Percentiles rank a stretch among this genome's conserved stretches.
Conservation (phyloP, 2,113 vertebrate species). For the Typhlomys cinereus region DNA sequence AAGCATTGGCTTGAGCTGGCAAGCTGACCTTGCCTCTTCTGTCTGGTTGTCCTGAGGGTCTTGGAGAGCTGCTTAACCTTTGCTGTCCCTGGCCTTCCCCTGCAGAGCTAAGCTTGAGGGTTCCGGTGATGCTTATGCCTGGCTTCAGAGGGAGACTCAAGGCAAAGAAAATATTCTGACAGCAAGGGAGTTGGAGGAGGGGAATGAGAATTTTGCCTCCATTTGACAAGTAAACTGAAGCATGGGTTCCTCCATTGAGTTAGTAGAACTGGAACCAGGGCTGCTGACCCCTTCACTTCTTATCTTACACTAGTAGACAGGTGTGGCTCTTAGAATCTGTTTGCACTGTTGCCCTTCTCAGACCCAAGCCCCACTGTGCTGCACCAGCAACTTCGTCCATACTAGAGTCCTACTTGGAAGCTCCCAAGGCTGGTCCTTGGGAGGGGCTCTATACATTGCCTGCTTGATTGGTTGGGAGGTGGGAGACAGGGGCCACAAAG, state of each 20-base stretch:
- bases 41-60: background rate
- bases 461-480: too few species aligned
- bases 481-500: too few species aligned
- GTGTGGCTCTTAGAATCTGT: background rate
- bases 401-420: background rate
- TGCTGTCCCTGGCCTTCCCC: background rate
- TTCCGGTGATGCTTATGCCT: background rate
- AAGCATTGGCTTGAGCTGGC: background rate
- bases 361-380: background rate
- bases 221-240: background rate
- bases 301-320: background rate
- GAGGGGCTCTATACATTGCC: background rate
- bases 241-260: background rate
- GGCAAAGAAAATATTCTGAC: too few species aligned
- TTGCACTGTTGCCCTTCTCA: background rate
- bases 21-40: background rate
- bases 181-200: background rate
- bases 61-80: background rate
- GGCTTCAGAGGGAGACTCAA: background rate
- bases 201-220: background rate
- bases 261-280: background rate
- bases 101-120: too few species aligned
- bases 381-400: background rate
- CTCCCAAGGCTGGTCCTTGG: background rate
- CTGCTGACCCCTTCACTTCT: background rate